Percentiles rank a stretch among this genome's conserved stretches.
Evolutionary conservation across 1,140 invertebrate species (phyloP).

Genomic region (Brachionus paranguensis): DNA sequence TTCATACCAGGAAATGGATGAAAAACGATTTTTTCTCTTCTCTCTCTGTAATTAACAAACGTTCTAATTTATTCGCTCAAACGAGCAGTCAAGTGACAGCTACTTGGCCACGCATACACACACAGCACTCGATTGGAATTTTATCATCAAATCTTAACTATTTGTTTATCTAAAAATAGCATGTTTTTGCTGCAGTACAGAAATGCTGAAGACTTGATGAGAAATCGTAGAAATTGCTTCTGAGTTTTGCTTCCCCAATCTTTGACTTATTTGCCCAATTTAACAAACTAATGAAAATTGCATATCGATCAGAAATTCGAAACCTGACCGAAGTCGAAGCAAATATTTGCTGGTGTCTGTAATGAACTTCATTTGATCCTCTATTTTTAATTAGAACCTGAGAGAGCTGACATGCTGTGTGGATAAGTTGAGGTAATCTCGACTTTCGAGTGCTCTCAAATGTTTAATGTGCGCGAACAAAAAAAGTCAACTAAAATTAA

Average conservation of each 20-base stretch:
- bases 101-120: neutral
- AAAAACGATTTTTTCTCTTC: neutral
- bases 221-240: neutral
- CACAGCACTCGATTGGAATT: neutral
- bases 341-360: neutral
- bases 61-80: neutral
- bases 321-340: neutral
- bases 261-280: neutral
- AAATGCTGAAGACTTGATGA: neutral
- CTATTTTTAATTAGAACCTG: constrained; percentile 1
- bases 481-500: neutral
- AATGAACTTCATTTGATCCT: constrained; percentile 4
- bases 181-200: neutral
- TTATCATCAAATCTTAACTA: neutral
- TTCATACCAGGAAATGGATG: neutral
- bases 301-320: constrained; percentile 21
- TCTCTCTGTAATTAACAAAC: neutral
- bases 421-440: constrained; percentile 2
- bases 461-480: constrained; percentile 27
- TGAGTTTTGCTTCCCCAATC: neutral
- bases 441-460: neutral
- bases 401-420: constrained; percentile 21
- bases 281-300: constrained; percentile 25
- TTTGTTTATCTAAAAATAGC: neutral
- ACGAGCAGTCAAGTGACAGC: neutral